phyloP scores from a whole-genome alignment of 2,888 invertebrate species.

The Spilosoma lubricipeda region DNA sequence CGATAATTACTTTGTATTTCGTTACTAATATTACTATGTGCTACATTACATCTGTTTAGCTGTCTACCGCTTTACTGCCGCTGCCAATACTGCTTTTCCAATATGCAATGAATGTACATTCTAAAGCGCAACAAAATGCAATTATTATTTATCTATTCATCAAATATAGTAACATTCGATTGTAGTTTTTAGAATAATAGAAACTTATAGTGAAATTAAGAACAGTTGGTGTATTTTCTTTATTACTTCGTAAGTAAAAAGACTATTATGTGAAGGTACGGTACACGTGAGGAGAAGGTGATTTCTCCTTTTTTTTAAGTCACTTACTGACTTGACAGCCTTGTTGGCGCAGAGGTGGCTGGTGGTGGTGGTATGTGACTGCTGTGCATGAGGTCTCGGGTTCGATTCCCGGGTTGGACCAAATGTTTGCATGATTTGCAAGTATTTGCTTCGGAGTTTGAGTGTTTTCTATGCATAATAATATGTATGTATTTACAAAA shows the following conservation, averaged over 20 bases:
- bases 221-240: neutral
- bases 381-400: too few species aligned
- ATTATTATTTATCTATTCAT: neutral
- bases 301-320: neutral
- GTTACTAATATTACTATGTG: neutral
- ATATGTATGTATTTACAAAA: too few species aligned
- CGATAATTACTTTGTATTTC: constrained; percentile 27
- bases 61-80: neutral
- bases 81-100: neutral
- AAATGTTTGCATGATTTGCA: too few species aligned
- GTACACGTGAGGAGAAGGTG: too few species aligned
- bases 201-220: neutral
- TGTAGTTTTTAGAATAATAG: neutral
- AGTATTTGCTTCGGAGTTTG: too few species aligned
- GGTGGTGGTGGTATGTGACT: too few species aligned
- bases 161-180: neutral
- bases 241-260: neutral
- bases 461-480: too few species aligned
- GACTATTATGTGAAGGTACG: neutral
- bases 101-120: neutral
- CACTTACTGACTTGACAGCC: too few species aligned
- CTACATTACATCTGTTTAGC: constrained; percentile 8
- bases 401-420: too few species aligned
- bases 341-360: too few species aligned
- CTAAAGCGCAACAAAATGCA: neutral